phyloP scores from a whole-genome alignment of 2,797 vertebrate genomes.

The Gephyroberyx darwinii region DNA sequence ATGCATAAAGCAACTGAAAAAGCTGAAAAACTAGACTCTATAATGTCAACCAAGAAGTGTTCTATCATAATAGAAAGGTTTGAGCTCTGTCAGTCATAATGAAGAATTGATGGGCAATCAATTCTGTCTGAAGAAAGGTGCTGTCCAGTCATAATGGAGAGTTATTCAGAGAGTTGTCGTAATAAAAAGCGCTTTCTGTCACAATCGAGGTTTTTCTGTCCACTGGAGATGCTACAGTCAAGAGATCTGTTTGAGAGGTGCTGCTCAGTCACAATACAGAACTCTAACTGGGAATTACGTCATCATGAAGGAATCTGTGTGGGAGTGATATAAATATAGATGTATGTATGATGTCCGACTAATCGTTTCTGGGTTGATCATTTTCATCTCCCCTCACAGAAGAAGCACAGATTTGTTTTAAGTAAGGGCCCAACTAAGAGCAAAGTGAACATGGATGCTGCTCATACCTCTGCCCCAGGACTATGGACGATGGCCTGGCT shows the following conservation, averaged over 20 bases:
- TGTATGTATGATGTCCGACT: not conserved
- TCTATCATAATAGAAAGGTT: slow-evolving; percentile 10
- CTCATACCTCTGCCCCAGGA: slow-evolving; percentile 90
- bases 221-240: slow-evolving; percentile 28
- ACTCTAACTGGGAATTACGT: not conserved
- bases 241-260: not conserved
- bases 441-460: not conserved
- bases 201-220: not conserved
- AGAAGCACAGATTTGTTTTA: too few species aligned
- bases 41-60: not conserved
- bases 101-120: slow-evolving; percentile 2
- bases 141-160: not conserved
- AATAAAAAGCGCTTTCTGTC: not conserved
- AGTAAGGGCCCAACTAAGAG: not conserved
- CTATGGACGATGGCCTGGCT: slow-evolving; percentile 95
- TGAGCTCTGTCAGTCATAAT: slow-evolving; percentile 11
- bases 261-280: slow-evolving; percentile 5
- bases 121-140: slow-evolving; percentile 14
- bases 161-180: slow-evolving; percentile 2
- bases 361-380: not conserved
- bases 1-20: not conserved
- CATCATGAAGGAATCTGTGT: not conserved
- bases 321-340: not conserved
- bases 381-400: too few species aligned
- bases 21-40: not conserved